Base-by-base conservation (phyloP, 2,888 invertebrate species). In the Pedicia rivosa region DNA sequence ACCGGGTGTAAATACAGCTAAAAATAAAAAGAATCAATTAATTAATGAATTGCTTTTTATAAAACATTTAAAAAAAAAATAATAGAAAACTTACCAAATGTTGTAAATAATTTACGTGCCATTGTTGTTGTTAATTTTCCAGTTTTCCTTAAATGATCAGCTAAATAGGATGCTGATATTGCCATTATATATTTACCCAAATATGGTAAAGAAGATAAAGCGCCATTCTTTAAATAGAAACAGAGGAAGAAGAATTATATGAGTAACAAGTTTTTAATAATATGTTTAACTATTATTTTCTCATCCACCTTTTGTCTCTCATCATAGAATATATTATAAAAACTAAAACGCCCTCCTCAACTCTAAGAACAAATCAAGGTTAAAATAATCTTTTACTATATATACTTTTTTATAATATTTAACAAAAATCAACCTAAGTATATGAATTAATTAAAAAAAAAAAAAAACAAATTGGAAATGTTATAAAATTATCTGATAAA, bases 181-280 rank as follows among this genome's bases (percentile, higher is more conserved):
- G 84, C 84, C 65, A 83, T 83, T 3, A 78, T 54, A 53, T 86
- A 86, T 64, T 86, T 87, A 53, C 84, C 84, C 45, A 88, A 64
- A 63, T 87, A 88, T 0, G 88, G 88, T 36, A 88, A 65, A 32
- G 87, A 84, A 0, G 86, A 86, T 26, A 83, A 65, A 2, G 84
- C 62, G 2, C 87, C 86, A 53, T 88, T 88, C 77, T 84, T 59
- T 19, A 48, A 51, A 46, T 43, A 51, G 41, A 39, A n/a, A 43
- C 42, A 16, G 17, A 24, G 25, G 12, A 22, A 37, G 14, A 17
- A 32, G 12, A 26, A 6, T 26, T 2, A 8, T 12, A 28, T 32
- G n/a, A n/a, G n/a, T n/a, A n/a, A n/a, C n/a, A n/a, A n/a, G n/a
- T n/a, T n/a, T n/a, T n/a, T n/a, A n/a, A n/a, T n/a, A n/a, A n/a